Conservation (phyloP, 1,140 invertebrate species). For the Pogonomyrmex californicus region DNA sequence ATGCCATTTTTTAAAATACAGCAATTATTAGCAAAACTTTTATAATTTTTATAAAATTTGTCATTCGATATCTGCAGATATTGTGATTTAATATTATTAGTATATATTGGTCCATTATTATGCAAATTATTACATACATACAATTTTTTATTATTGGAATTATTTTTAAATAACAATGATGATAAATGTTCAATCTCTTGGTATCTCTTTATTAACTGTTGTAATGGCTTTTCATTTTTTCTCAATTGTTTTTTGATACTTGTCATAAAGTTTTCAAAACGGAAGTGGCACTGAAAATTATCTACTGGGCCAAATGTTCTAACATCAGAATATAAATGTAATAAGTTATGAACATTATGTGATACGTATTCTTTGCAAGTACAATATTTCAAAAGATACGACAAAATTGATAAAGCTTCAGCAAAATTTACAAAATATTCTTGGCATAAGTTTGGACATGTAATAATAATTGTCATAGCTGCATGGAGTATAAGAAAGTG, state of each 20-base stretch:
- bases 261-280: no score
- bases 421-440: no score
- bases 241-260: no score
- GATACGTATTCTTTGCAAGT: slow-evolving; percentile 8
- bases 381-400: not conserved
- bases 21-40: slow-evolving; percentile 17
- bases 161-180: slow-evolving; percentile 5
- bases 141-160: not conserved
- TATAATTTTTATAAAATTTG: slow-evolving; percentile 14
- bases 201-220: no score
- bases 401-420: slow-evolving; percentile 4
- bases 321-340: no score
- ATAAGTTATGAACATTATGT: slow-evolving; percentile 19
- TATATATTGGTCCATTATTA: not conserved
- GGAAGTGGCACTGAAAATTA: no score
- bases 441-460: no score
- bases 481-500: slow-evolving; percentile 1
- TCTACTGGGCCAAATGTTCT: no score
- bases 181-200: not conserved
- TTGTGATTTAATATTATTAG: slow-evolving; percentile 14
- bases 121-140: not conserved
- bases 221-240: no score
- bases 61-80: not conserved
- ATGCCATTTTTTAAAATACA: not conserved
- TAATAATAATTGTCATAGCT: no score